A percentile compares a stretch with the other conserved stretches of the same genome.
phyloP scores from a whole-genome alignment of 35 echinoderm and acorn worm species.

The Diadema setosum region DNA sequence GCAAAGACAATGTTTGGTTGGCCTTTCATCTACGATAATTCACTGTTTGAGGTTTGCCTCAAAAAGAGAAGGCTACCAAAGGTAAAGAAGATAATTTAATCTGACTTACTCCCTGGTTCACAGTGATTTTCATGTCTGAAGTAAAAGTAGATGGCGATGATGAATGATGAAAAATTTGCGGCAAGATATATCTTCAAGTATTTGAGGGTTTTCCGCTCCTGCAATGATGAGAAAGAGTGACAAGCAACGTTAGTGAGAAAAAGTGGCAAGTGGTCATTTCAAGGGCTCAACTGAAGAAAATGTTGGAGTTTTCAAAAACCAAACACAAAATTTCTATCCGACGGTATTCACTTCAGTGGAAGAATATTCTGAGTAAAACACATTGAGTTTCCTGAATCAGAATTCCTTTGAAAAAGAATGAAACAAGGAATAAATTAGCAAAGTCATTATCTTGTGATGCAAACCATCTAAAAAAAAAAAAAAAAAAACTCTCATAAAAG shows the following conservation, averaged over 20 bases:
- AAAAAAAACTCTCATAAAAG: no score
- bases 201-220: neutral
- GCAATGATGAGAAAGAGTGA: neutral
- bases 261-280: neutral
- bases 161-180: neutral
- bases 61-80: no score
- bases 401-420: no score
- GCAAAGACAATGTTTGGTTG: no score
- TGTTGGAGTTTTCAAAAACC: neutral
- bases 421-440: no score
- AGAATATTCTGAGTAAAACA: no score
- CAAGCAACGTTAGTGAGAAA: neutral
- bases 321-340: neutral
- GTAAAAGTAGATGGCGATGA: conserved; percentile 26
- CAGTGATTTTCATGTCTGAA: neutral
- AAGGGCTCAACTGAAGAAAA: neutral
- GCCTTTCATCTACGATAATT: no score
- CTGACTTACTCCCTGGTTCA: conserved; percentile 1
- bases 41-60: no score
- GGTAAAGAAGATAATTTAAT: neutral
- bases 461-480: no score
- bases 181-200: neutral
- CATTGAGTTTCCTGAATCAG: no score
- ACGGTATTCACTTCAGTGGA: no score
- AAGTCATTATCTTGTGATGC: no score